Percentiles rank a stretch among this genome's conserved stretches.
Conservation (phyloP, 2,797 vertebrate species). For the Dicrostonyx torquatus region DNA sequence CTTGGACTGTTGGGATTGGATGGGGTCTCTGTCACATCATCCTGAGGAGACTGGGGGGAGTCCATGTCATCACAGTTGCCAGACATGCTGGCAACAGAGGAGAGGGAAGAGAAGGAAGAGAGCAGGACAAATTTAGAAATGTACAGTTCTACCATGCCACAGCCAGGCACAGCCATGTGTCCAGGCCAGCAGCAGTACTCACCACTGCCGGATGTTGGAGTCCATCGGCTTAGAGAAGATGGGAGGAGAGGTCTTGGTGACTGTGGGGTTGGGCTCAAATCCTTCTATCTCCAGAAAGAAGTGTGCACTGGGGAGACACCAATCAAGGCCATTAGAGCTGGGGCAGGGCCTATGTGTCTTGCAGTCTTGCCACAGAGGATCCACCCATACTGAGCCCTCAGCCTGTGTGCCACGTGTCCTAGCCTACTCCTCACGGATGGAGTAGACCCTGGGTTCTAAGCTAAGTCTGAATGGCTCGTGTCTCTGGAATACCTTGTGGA, state of each 20-base stretch:
- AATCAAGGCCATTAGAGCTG: not conserved
- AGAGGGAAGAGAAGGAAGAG: not conserved
- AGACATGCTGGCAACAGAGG: constrained; percentile 73
- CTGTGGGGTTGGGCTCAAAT: constrained; percentile 84
- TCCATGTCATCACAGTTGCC: constrained; percentile 89
- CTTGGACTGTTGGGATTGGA: constrained; percentile 86
- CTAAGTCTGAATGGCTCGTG: not conserved
- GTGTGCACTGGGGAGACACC: constrained; percentile 82
- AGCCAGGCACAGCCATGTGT: not conserved
- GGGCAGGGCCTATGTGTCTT: not conserved
- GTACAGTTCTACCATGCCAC: too few species aligned
- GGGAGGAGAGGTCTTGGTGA: constrained; percentile 85
- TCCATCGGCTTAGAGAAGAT: constrained; percentile 90
- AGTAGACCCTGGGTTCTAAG: not conserved
- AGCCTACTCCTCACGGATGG: not conserved
- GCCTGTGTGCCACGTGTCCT: accelerated
- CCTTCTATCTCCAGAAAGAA: constrained; percentile 89
- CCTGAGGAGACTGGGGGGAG: constrained; percentile 88
- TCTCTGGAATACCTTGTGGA: not conserved
- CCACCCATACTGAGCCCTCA: accelerated
- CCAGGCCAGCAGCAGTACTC: constrained; percentile 11
- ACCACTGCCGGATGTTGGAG: constrained; percentile 89
- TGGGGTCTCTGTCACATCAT: constrained; percentile 86
- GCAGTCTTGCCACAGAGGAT: not conserved
- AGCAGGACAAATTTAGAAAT: not conserved